Evolutionary conservation across 2,113 vertebrate species (phyloP), one percentile per base, ranked within the genome.

Genomic region (Zosterops lateralis): DNA sequence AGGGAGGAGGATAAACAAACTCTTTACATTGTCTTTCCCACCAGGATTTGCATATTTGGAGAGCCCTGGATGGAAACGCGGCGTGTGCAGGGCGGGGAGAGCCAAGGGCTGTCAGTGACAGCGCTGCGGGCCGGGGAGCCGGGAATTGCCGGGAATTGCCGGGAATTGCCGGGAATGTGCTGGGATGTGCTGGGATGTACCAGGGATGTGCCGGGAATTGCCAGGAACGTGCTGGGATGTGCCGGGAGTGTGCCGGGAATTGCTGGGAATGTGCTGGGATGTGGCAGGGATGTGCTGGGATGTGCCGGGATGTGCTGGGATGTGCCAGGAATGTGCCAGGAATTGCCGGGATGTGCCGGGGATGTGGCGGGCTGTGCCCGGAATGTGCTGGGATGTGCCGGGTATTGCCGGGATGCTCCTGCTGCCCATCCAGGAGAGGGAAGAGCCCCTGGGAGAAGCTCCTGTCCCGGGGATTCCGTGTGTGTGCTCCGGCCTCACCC

Each of bases 1-100:
- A 34, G 64, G 79, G 40, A 87, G 89, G 87, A 73, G 93, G 95
- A 90, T 74, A 88, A 95, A 84, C 92, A 89, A 97, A 97, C 91
- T 87, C 82, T 84, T 84, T 47, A 68, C 92, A 62, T 73, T 76
- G 87, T 50, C 93, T 91, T 87, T 67, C 74, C 96, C 74, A 76
- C 42, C 84, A 51, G 86, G 93, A 95, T 96, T 92, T 90, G 95
- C 89, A 75, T 75, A 18, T 95, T 74, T 92, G 93, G 95, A 78
- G 44, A 95, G 92, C 58, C 51, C 56, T 70, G 87, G 92, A 86
- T 62, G 83, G 84, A 71, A 86, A 61, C 76, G 58, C 1, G 50
- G 80, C 29, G 82, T 82, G 72, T 19, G 67, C 62, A 54, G n/a
- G 22, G 89, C 86, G 54, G 86, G 5, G 19, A 75, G 47, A 92